Conservation (phyloP, 1,140 invertebrate genomes). For the Drosophila bocki region DNA sequence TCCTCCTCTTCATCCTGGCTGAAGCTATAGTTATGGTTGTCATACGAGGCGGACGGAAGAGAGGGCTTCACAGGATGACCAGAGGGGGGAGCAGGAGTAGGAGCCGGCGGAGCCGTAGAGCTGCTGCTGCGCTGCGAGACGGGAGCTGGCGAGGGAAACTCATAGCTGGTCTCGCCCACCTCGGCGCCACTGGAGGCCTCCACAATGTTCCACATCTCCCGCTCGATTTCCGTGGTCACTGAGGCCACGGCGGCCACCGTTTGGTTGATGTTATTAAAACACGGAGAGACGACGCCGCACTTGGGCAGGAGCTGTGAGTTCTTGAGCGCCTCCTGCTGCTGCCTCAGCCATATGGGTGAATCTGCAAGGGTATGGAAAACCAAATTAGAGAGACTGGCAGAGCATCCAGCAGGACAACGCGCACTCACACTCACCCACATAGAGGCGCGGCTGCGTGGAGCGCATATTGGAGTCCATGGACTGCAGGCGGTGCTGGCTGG, state of each 20-base stretch:
- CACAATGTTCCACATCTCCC: slow-evolving; percentile 85
- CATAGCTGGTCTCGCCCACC: slow-evolving; percentile 74
- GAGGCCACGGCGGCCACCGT: slow-evolving; percentile 83
- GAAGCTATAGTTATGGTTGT: slow-evolving; percentile 76
- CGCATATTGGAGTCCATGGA: slow-evolving; percentile 80
- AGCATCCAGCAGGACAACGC: slow-evolving; percentile 51
- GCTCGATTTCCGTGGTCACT: slow-evolving; percentile 79
- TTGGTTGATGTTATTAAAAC: slow-evolving; percentile 82
- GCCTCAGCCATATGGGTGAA: slow-evolving; percentile 79
- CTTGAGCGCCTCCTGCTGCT: slow-evolving; percentile 81
- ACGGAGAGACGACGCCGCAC: slow-evolving; percentile 73
- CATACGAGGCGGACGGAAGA: slow-evolving; percentile 59
- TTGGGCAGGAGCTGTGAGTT: slow-evolving; percentile 71
- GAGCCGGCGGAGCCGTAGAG: slow-evolving; percentile 23
- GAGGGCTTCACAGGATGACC: slow-evolving; percentile 6
- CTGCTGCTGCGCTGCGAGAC: slow-evolving; percentile 62
- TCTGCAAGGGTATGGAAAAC: slow-evolving; percentile 43
- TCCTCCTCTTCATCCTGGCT: slow-evolving; percentile 62
- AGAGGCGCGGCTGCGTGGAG: slow-evolving; percentile 80
- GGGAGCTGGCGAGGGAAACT: slow-evolving; percentile 59
- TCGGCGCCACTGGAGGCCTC: slow-evolving; percentile 84
- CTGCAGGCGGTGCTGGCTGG: slow-evolving; percentile 81
- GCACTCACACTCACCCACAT: slow-evolving; percentile 82
- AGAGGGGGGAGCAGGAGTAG: slow-evolving; percentile 6
- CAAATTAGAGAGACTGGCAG: slow-evolving; percentile 14